Evolutionary conservation across 2,888 invertebrate species (phyloP).

Genomic region (Mycogona germanica): DNA sequence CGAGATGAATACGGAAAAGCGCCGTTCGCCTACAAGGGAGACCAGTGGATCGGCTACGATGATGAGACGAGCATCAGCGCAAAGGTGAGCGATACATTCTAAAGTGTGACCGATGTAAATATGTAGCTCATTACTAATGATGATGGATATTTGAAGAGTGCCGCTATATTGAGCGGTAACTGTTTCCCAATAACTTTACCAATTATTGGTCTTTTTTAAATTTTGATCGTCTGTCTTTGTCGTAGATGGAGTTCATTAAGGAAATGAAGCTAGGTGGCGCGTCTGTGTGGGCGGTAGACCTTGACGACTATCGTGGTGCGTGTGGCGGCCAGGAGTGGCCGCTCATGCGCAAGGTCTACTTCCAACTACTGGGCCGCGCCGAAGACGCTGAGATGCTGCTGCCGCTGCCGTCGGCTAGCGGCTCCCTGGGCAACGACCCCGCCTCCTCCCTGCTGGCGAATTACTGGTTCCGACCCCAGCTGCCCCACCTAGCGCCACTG

Average conservation of each 20-base stretch:
- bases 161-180: no score
- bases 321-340: constrained; percentile 23
- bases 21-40: constrained; percentile 61
- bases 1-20: constrained; percentile 25
- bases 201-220: no score
- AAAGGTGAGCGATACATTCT: constrained; percentile 53
- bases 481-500: constrained; percentile 2
- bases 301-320: constrained; percentile 27
- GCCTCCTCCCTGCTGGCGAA: no score
- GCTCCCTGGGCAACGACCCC: neutral
- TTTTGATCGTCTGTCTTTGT: neutral
- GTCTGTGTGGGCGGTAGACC: constrained; percentile 24
- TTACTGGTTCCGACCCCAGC: neutral
- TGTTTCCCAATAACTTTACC: no score
- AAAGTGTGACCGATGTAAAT: no score
- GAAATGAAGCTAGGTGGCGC: constrained; percentile 24
- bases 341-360: constrained; percentile 17
- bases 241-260: constrained; percentile 29
- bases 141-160: no score
- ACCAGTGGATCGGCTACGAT: constrained; percentile 87
- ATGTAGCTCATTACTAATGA: no score
- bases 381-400: neutral
- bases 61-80: constrained; percentile 57
- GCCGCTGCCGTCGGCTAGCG: neutral
- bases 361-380: constrained; percentile 9